Base-by-base conservation (phyloP, 2,113 vertebrate genomes). In the Myanophis thanlyinensis region DNA sequence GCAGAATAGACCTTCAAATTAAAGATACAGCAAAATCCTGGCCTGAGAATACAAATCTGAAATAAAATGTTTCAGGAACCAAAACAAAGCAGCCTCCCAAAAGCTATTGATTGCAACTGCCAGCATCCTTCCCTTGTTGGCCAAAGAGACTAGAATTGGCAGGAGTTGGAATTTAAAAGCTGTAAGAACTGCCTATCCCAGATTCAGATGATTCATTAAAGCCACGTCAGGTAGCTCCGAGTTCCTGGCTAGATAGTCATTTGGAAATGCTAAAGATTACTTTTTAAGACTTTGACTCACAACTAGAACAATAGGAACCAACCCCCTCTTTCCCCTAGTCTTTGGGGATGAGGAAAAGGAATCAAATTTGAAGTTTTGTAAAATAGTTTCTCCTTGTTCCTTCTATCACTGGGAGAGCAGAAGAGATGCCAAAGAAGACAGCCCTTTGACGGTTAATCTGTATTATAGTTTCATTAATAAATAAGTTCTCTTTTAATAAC, bases 401-500 rank as follows among this genome's bases (percentile, higher is more conserved):
- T 40, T n/a, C 11, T 23, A 49, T 1, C 10, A 22, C n/a, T 44
- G 53, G 15, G 53, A 59, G n/a, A 51, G 35, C 30, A 3, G 20
- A 48, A 46, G 10, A 20, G 12, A 7, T 7, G 8, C 91, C 22
- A 90, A 91, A 85, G 52, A 44, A 89, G 13, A 73, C 89, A 27
- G 84, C 87, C 6, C 0, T 87, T 85, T 89, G 92, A 53, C 91
- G 92, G 88, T 95, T 96, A 89, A 92, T 96, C 94, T 91, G 56
- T 87, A 54, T 94, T 96, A 94, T 97, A 97, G 97, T 96, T 97
- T 94, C 94, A 97, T 96, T 97, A 97, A 98, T 97, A 98, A 98
- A 98, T 98, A 98, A 95, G 94, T 96, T 98, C 97, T 92, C 44
- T 93, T 97, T 96, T 97, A 97, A 97, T 97, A 97, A 97, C 96